Conservation (phyloP, 2,888 invertebrate species). For the Mesorhabditis sp. region DNA sequence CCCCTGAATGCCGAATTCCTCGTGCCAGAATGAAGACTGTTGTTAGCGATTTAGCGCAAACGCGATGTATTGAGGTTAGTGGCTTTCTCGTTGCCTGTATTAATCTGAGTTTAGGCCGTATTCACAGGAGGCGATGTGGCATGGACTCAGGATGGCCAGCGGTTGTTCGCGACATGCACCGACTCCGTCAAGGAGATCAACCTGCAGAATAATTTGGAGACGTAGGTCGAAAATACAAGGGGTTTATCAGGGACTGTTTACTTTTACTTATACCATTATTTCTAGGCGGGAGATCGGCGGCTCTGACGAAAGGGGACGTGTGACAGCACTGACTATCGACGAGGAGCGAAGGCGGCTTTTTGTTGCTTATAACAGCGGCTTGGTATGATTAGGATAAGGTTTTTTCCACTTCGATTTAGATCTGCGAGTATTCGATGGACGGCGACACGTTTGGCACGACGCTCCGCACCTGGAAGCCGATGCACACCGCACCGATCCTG, state of each 20-base stretch:
- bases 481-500: constrained; percentile 45
- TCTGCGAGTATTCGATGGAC: constrained; percentile 27
- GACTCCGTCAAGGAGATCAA: constrained; percentile 48
- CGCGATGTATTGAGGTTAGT: constrained; percentile 2
- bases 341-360: constrained; percentile 31
- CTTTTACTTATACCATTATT: constrained; percentile 6
- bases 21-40: not conserved
- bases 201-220: constrained; percentile 28
- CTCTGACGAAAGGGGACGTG: constrained; percentile 35
- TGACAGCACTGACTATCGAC: constrained; percentile 39
- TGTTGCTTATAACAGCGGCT: constrained; percentile 44
- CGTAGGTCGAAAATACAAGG: constrained; percentile 14
- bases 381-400: constrained; percentile 13
- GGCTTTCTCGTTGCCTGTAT: not conserved
- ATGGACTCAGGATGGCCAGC: constrained; percentile 42
- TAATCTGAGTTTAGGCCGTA: not conserved
- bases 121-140: constrained; percentile 42
- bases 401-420: constrained; percentile 13
- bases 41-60: not conserved
- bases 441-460: constrained; percentile 13
- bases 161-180: constrained; percentile 46
- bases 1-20: not conserved
- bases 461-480: constrained; percentile 38
- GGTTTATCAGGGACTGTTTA: not conserved
- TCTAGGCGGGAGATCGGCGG: constrained; percentile 44